Evolutionary conservation across 2,113 vertebrate species (phyloP), one percentile per base, ranked within the genome.

Genomic region (Gobius niger): DNA sequence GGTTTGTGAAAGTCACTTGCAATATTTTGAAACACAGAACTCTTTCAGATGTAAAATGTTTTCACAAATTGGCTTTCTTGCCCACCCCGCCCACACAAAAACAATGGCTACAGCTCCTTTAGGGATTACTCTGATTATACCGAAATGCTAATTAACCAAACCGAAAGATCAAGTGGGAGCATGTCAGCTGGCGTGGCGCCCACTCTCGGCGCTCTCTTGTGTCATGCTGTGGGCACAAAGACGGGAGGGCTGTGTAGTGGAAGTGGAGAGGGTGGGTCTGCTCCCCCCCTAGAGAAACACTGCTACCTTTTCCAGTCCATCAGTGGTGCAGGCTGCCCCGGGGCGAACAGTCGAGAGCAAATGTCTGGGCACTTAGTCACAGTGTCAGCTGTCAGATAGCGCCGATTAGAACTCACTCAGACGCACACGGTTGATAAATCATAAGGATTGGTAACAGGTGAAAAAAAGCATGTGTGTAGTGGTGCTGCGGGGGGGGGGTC

Each of bases 311-410:
- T 84, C 72, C 76, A 88, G 83, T 86, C 77, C 80, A 81, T 84
- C 80, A 71, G 69, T 65, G 42, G 72, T 65, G 42, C 72, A 7
- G 2, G 72, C 68, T 70, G 72, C 80, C 81, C 76, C 5, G 68
- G 67, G 86, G 77, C 24, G 80, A 88, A 85, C 75, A 83, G 85
- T 89, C 86, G 7, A 86, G 87, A 82, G 63, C 70, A 47, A 85
- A 76, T 83, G 73, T 87, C 85, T 87, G 75, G 79, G 66, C 80
- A 82, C 82, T 88, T 88, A 86, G 82, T 91, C 88, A 89, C 79
- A 78, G 69, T 87, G 87, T 85, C 82, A 87, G 75, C 73, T 87
- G 87, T 88, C 88, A 89, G 81, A 89, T 83, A 70, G 67, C 42
- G 73, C 68, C 61, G 88, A 89, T 90, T 83, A 85, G 82, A 75